phyloP scores from a whole-genome alignment of 2,797 vertebrate species.

The Menidia menidia region DNA sequence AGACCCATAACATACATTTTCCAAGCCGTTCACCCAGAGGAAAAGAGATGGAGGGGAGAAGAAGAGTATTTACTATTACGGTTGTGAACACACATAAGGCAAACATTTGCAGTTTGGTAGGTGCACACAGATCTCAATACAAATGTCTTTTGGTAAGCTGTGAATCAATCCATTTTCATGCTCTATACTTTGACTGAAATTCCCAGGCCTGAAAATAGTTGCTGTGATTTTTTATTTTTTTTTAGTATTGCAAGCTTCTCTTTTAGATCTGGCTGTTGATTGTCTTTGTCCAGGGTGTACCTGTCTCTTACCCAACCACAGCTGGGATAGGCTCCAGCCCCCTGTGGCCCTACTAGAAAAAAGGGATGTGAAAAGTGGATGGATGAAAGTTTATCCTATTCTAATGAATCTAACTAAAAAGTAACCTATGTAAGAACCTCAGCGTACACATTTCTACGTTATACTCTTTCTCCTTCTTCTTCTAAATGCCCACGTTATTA shows the following conservation, averaged over 20 bases:
- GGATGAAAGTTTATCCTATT: too few relatives aligned
- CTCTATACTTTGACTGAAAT: background rate
- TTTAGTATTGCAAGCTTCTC: background rate
- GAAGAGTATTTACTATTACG: constrained; percentile 55
- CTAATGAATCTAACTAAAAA: too few relatives aligned
- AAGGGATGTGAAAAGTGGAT: too few relatives aligned
- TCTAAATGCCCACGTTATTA: too few relatives aligned
- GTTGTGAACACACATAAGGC: constrained; percentile 23
- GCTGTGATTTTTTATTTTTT: background rate
- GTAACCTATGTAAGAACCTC: too few relatives aligned
- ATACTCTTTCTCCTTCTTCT: background rate
- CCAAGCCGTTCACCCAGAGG: constrained; percentile 77
- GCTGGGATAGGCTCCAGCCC: too few relatives aligned
- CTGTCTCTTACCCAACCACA: too few relatives aligned
- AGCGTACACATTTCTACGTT: background rate
- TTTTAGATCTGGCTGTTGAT: background rate
- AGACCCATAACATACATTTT: constrained; percentile 93
- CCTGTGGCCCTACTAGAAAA: too few relatives aligned
- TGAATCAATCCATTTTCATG: background rate
- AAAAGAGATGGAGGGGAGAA: constrained; percentile 41
- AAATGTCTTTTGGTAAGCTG: constrained; percentile 2
- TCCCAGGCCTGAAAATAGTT: background rate
- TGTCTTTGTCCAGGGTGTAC: too few relatives aligned
- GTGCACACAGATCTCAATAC: constrained; percentile 32
- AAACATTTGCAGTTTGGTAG: constrained; percentile 29